Conservation (phyloP, 2,797 vertebrate genomes). For the Sebastes iracundus region DNA sequence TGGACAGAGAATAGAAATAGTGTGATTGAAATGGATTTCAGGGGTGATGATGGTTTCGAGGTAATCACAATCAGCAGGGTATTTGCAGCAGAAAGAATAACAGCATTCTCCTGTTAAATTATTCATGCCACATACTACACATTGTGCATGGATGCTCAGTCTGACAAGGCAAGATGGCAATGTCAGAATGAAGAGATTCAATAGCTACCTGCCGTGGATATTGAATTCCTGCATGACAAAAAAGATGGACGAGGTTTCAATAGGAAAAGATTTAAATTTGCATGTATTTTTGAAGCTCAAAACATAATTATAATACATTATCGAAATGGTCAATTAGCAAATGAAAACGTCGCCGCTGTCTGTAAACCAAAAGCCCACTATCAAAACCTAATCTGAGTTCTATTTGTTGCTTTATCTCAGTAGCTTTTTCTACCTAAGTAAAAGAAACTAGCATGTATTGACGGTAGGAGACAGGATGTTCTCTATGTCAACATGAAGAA, state of each 20-base stretch:
- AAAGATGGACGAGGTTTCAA: background rate
- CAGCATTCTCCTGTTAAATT: conserved; percentile 1
- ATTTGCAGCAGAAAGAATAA: background rate
- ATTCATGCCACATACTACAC: conserved; percentile 11
- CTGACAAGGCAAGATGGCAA: background rate
- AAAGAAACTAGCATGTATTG: no score
- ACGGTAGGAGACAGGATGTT: no score
- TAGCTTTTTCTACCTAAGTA: background rate
- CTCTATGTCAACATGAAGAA: accelerated
- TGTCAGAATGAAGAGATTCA: background rate
- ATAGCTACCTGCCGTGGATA: background rate
- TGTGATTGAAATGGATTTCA: background rate
- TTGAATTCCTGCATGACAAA: background rate
- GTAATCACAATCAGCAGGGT: background rate
- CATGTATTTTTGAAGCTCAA: background rate
- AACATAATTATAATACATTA: background rate
- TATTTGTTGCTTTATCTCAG: background rate
- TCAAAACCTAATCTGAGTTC: background rate
- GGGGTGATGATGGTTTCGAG: background rate
- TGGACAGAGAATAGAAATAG: background rate
- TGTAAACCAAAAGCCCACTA: background rate
- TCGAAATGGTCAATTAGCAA: background rate
- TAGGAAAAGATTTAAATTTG: background rate
- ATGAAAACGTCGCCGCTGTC: background rate
- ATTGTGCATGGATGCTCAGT: background rate